Evolutionary conservation across 1,140 invertebrate species (phyloP).

Genomic region (Hyles euphorbiae): DNA sequence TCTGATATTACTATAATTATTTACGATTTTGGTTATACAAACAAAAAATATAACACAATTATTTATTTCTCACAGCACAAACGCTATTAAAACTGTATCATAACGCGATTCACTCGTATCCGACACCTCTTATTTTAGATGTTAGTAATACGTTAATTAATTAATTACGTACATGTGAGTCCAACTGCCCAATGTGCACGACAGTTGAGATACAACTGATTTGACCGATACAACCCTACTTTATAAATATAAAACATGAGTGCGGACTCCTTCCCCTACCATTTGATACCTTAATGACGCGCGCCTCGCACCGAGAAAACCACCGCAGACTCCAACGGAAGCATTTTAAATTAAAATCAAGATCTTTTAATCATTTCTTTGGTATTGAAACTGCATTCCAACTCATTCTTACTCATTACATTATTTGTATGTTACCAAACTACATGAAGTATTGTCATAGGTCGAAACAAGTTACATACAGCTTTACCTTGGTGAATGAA

Average conservation of each 20-base stretch:
- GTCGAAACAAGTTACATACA: too few relatives aligned
- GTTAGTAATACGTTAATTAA: neutral
- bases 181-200: constrained; percentile 18
- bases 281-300: neutral
- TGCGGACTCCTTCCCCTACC: constrained; percentile 16
- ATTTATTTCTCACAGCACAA: neutral
- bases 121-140: neutral
- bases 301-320: constrained; percentile 3
- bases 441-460: too few relatives aligned
- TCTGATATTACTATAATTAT: too few relatives aligned
- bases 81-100: neutral
- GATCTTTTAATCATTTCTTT: too few relatives aligned
- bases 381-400: too few relatives aligned
- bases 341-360: neutral
- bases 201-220: constrained; percentile 21
- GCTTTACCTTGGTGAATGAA: too few relatives aligned
- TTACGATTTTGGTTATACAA: too few relatives aligned
- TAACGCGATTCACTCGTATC: neutral
- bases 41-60: too few relatives aligned
- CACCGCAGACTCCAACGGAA: constrained; percentile 11
- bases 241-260: constrained; percentile 21
- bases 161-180: constrained; percentile 17
- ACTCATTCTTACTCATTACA: too few relatives aligned
- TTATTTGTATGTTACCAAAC: too few relatives aligned
- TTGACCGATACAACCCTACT: constrained; percentile 20